Conservation (phyloP, 2,888 invertebrate genomes). For the Amphipoea oculea region DNA sequence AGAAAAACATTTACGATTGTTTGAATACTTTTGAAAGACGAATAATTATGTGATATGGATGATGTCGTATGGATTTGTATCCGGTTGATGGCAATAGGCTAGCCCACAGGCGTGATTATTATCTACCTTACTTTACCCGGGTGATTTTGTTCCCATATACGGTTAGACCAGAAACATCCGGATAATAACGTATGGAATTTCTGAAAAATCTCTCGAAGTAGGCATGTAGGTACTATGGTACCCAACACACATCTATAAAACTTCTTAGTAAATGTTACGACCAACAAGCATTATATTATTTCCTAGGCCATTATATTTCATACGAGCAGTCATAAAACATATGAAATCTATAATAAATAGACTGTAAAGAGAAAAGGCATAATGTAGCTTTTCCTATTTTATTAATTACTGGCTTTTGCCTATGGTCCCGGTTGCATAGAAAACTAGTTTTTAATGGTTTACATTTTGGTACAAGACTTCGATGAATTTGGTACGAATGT, state of each 20-base stretch:
- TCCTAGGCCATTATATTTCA: conserved; percentile 42
- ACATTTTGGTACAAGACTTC: not conserved
- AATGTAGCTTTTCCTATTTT: conserved; percentile 33
- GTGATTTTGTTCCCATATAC: too few species aligned
- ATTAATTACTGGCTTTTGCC: conserved; percentile 35
- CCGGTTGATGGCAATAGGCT: not conserved
- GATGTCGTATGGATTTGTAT: not conserved
- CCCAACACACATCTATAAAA: conserved; percentile 24
- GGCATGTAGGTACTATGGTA: not conserved
- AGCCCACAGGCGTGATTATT: not conserved
- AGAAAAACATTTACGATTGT: too few species aligned
- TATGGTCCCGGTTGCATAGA: not conserved
- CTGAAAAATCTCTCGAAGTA: not conserved
- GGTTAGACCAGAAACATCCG: not conserved
- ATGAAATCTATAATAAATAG: conserved; percentile 43
- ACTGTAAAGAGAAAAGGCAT: conserved; percentile 21
- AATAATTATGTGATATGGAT: too few species aligned
- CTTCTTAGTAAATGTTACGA: conserved; percentile 36
- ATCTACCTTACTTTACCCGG: too few species aligned
- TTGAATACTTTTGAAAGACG: too few species aligned
- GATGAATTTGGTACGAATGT: not conserved
- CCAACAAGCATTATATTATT: conserved; percentile 39
- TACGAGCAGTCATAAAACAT: conserved; percentile 43
- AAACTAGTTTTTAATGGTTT: not conserved
- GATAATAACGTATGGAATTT: conserved; percentile 2